A percentile compares a stretch with the other conserved stretches of the same genome.
Evolutionary conservation across 2,888 invertebrate species (phyloP).

Genomic region (Coenonympha arcania): DNA sequence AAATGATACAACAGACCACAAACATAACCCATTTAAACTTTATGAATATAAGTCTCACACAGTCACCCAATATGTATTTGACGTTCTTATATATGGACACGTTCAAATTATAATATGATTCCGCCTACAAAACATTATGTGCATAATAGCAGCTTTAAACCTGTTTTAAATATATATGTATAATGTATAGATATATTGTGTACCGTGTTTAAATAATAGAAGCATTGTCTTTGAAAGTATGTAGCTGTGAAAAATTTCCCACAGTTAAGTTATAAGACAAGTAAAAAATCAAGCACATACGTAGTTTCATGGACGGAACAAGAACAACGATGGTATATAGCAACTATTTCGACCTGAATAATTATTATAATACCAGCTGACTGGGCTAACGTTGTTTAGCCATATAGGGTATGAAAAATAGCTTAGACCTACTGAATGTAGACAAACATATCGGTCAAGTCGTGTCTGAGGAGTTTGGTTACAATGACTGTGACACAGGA

Average conservation of each 20-base stretch:
- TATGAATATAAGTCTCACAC: conserved; percentile 20
- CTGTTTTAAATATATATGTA: background rate
- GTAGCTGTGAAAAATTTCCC: background rate
- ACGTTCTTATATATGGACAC: conserved; percentile 26
- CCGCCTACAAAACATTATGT: background rate
- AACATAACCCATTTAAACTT: conserved; percentile 25
- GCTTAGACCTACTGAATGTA: no score
- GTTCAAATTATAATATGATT: conserved; percentile 27
- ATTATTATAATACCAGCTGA: background rate
- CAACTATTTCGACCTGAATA: conserved; percentile 4
- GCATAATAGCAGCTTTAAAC: background rate
- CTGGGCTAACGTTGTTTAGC: no score
- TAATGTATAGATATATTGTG: background rate
- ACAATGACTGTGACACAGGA: no score
- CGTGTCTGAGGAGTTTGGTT: no score
- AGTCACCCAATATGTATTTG: conserved; percentile 20
- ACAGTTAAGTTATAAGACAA: background rate
- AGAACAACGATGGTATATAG: conserved; percentile 4
- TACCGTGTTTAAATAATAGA: background rate
- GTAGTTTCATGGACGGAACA: background rate
- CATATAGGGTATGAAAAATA: no score
- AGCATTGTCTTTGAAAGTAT: background rate
- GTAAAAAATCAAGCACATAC: background rate
- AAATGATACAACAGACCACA: conserved; percentile 22
- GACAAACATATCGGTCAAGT: no score